A percentile compares a stretch with the other conserved stretches of the same genome.
phyloP scores from a whole-genome alignment of 2,797 vertebrate genomes.

The Rhodeus uyekii region DNA sequence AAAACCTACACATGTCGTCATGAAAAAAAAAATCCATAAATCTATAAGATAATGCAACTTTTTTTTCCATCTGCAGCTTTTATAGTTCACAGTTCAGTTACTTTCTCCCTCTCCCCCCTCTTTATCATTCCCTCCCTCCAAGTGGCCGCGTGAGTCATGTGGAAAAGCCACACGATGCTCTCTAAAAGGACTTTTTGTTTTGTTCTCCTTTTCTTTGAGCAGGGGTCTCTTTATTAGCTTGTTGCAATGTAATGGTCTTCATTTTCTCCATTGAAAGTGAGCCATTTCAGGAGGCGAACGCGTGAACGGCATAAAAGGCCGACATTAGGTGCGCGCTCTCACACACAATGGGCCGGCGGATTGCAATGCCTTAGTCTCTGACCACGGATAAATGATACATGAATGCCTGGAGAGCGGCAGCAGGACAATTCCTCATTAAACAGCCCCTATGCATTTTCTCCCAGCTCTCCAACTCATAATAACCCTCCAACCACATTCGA shows the following conservation, averaged over 20 bases:
- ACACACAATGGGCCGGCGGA: constrained; percentile 57
- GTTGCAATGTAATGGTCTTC: constrained; percentile 83
- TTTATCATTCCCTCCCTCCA: constrained; percentile 30
- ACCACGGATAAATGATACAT: constrained; percentile 58
- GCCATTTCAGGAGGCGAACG: constrained; percentile 77
- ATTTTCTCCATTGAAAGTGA: constrained; percentile 83
- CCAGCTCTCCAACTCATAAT: constrained; percentile 52
- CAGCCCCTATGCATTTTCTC: constrained; percentile 44
- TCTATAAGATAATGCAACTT: background rate
- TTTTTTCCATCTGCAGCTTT: background rate
- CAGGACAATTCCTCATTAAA: constrained; percentile 64
- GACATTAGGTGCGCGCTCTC: constrained; percentile 45
- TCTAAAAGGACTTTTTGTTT: constrained; percentile 61
- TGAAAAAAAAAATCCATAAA: background rate
- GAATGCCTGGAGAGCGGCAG: constrained; percentile 56
- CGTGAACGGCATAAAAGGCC: constrained; percentile 74
- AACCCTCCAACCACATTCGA: constrained; percentile 48
- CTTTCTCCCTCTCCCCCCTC: constrained; percentile 28
- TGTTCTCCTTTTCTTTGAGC: constrained; percentile 52
- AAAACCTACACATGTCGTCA: background rate
- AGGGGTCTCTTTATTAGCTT: constrained; percentile 79
- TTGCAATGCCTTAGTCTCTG: constrained; percentile 58
- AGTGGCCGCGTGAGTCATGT: constrained; percentile 41
- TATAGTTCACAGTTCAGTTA: constrained; percentile 19
- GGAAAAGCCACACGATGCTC: constrained; percentile 54